Conservation (phyloP, 2,888 invertebrate genomes). For the Choreutis nemorana region DNA sequence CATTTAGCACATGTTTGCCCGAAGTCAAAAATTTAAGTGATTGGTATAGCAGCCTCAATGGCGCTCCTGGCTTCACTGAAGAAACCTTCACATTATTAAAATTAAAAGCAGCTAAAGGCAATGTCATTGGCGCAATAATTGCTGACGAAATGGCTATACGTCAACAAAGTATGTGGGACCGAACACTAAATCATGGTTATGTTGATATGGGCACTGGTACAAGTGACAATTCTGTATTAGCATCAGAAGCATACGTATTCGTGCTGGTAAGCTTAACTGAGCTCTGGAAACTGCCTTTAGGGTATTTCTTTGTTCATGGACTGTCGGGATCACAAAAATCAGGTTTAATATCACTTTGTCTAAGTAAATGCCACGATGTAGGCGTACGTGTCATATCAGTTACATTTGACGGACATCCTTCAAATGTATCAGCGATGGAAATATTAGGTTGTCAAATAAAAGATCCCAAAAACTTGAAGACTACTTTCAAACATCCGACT, state of each 20-base stretch:
- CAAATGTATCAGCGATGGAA: background rate
- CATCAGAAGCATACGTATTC: background rate
- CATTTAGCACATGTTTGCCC: background rate
- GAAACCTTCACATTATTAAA: conserved; percentile 1
- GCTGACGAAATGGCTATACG: background rate
- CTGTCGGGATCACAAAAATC: background rate
- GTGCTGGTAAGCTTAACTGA: background rate
- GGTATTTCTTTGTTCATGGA: background rate
- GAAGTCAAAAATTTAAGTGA: background rate
- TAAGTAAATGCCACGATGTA: background rate
- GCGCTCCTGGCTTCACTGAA: background rate
- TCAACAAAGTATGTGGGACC: background rate
- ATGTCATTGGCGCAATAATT: background rate
- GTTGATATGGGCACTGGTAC: background rate
- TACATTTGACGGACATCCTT: background rate
- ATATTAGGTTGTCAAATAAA: background rate
- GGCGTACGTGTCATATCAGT: background rate
- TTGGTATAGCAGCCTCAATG: conserved; percentile 1
- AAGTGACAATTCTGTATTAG: background rate
- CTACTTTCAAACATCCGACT: background rate
- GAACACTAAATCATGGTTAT: background rate
- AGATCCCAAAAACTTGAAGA: background rate
- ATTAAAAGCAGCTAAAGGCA: background rate
- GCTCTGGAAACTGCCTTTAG: background rate
- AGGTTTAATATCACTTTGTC: background rate